phyloP scores from a whole-genome alignment of 2,797 vertebrate genomes.

The Oreortyx pictus region DNA sequence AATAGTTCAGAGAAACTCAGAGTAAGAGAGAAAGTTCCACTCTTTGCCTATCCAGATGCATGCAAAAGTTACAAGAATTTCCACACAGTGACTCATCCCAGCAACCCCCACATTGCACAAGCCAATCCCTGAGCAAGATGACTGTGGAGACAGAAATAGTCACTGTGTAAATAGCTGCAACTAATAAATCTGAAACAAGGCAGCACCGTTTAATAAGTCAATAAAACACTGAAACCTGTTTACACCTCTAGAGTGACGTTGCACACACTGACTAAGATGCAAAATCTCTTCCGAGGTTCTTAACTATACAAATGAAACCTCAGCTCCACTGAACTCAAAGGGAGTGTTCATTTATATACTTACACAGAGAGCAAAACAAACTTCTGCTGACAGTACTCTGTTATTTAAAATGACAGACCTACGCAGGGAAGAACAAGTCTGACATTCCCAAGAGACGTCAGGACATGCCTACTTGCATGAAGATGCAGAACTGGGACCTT shows the following conservation, averaged over 20 bases:
- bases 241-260: neutral
- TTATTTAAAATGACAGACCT: constrained; percentile 5
- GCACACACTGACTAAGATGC: neutral
- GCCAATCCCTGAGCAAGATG: neutral
- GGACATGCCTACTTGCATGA: neutral
- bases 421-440: neutral
- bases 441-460: neutral
- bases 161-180: neutral
- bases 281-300: neutral
- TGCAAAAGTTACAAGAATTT: neutral
- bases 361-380: neutral
- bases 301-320: neutral
- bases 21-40: neutral
- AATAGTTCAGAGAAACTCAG: neutral
- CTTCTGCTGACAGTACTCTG: constrained; percentile 1
- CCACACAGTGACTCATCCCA: neutral
- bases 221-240: neutral
- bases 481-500: constrained; percentile 1
- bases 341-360: neutral
- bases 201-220: neutral
- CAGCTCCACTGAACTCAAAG: neutral
- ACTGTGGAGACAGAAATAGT: neutral
- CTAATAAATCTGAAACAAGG: neutral
- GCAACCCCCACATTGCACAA: neutral
- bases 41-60: neutral